Percentiles rank a stretch among this genome's conserved stretches.
Evolutionary conservation across 2,113 vertebrate species (phyloP).

Genomic region (Nymphicus hollandicus): DNA sequence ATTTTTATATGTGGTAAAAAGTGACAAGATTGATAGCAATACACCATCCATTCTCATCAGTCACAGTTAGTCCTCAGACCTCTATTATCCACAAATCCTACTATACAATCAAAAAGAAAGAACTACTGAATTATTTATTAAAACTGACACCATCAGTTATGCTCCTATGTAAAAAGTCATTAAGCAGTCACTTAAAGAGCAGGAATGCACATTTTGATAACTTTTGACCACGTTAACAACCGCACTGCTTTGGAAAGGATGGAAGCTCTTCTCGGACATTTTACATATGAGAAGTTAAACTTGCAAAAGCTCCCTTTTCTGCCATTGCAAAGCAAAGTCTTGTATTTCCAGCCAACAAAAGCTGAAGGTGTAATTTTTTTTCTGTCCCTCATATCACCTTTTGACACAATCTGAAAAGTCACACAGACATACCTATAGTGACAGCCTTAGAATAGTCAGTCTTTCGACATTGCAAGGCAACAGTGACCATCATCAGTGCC

Average conservation of each 20-base stretch:
- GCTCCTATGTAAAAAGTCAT: constrained; percentile 25
- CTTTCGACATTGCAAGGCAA: not conserved
- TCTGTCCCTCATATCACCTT: not conserved
- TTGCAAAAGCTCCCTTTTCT: not conserved
- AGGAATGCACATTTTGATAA: not conserved
- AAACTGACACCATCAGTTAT: constrained; percentile 49
- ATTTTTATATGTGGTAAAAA: not conserved
- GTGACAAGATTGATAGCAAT: constrained; percentile 19
- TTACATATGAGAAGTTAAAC: not conserved
- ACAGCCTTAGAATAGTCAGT: not conserved
- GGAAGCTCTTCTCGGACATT: not conserved
- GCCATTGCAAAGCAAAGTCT: not conserved
- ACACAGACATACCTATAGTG: not conserved
- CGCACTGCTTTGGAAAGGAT: not conserved
- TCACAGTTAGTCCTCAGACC: constrained; percentile 31
- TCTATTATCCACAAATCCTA: constrained; percentile 47
- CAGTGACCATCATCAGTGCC: not conserved
- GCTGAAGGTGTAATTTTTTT: not conserved
- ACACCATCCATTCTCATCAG: constrained; percentile 27
- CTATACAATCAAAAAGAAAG: constrained; percentile 24
- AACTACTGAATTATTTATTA: constrained; percentile 66
- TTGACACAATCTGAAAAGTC: not conserved
- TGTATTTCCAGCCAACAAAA: not conserved
- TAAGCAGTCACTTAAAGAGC: constrained; percentile 24
- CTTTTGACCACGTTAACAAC: constrained; percentile 25